Percentiles rank a stretch among this genome's conserved stretches.
phyloP scores from a whole-genome alignment of 1,140 invertebrate species.

The Papilio dardanus region DNA sequence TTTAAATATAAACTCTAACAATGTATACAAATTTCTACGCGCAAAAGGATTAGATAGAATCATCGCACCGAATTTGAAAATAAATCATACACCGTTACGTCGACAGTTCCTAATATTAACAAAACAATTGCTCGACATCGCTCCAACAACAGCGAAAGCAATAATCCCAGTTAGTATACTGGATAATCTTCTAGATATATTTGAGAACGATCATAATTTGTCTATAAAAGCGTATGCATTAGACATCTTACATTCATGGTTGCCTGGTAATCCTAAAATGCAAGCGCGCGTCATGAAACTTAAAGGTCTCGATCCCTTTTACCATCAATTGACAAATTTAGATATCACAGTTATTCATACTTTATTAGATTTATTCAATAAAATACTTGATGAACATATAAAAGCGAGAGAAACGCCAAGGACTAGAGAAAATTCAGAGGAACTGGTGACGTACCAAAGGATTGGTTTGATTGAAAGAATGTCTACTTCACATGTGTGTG shows the following conservation, averaged over 20 bases:
- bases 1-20: slow-evolving; percentile 44
- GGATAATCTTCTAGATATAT: slow-evolving; percentile 67
- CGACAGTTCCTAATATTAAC: slow-evolving; percentile 49
- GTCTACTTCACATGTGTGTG: slow-evolving; percentile 56
- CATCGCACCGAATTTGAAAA: slow-evolving; percentile 48
- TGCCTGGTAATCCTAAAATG: slow-evolving; percentile 62
- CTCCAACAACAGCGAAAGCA: slow-evolving; percentile 51
- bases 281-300: slow-evolving; percentile 68
- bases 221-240: slow-evolving; percentile 58
- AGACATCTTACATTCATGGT: slow-evolving; percentile 61
- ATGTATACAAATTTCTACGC: slow-evolving; percentile 58
- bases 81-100: slow-evolving; percentile 45
- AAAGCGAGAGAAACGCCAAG: slow-evolving; percentile 45
- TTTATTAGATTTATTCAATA: slow-evolving; percentile 65
- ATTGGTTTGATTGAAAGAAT: slow-evolving; percentile 67
- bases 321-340: slow-evolving; percentile 63
- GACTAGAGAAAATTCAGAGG: slow-evolving; percentile 47
- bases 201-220: slow-evolving; percentile 60
- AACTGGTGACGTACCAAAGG: slow-evolving; percentile 55
- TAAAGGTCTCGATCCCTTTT: slow-evolving; percentile 68
- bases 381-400: slow-evolving; percentile 65
- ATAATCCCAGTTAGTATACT: slow-evolving; percentile 54
- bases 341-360: slow-evolving; percentile 50
- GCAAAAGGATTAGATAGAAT: slow-evolving; percentile 58
- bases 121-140: slow-evolving; percentile 54